Evolutionary conservation across 2,113 vertebrate genomes (phyloP).

Genomic region (Dissostichus mawsoni): DNA sequence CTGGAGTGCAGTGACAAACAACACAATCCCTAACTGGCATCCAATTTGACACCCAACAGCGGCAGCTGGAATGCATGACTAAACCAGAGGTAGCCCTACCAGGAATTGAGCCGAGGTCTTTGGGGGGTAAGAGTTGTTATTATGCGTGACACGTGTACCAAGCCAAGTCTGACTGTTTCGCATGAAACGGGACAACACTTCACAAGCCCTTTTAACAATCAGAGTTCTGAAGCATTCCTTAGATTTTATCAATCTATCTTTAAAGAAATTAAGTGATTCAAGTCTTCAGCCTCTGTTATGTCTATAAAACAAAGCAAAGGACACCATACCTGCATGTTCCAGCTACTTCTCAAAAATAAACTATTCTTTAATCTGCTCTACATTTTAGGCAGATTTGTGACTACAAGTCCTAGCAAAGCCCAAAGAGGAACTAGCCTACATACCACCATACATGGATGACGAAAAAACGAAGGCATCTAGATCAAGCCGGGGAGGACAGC

Average conservation of each 20-base stretch:
- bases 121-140: conserved; percentile 8
- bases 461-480: conserved; percentile 13
- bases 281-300: not conserved
- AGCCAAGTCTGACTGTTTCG: conserved; percentile 10
- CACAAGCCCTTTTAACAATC: not conserved
- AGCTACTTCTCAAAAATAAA: conserved; percentile 43
- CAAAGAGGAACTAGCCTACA: not conserved
- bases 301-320: not conserved
- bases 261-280: not conserved
- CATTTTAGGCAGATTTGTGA: conserved; percentile 31
- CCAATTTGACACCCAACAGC: not conserved
- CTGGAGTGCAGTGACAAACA: conserved; percentile 5
- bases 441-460: conserved; percentile 11
- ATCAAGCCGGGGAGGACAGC: conserved; percentile 28
- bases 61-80: conserved; percentile 37
- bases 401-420: conserved; percentile 17
- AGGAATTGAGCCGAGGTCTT: conserved; percentile 5
- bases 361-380: conserved; percentile 24
- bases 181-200: not conserved
- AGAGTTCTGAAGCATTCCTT: conserved; percentile 18
- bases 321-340: conserved; percentile 36
- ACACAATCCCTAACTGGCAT: conserved; percentile 16
- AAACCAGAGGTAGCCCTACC: conserved; percentile 24
- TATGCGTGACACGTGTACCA: not conserved
- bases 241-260: conserved; percentile 10